Base-by-base conservation (phyloP, 2,888 invertebrate species). In the Diploptera punctata region DNA sequence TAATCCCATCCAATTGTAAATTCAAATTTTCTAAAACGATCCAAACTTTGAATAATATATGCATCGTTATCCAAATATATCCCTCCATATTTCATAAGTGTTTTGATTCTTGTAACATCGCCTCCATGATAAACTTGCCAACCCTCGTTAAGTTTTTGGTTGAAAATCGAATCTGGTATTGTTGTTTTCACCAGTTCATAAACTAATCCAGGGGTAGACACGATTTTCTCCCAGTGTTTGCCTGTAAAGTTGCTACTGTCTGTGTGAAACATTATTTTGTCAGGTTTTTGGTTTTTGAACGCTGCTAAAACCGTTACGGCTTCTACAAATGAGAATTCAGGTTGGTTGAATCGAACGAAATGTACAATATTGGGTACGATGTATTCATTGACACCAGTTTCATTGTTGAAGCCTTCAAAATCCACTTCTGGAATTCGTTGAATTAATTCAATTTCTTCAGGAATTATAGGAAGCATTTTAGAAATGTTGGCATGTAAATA, bases 51-150 rank as follows among this genome's bases (percentile, higher is more conserved):
- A 9, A 83, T 75, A 18, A 83, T 77, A 38, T 80, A 77, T 19
- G 78, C 77, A 73, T 83, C 83, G 24, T 78, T 80, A 72, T 83
- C 83, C 43, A 83, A 75, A 72, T 80, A 82, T 60, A 83, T 81
- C 3, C 83, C 83, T 18, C 83, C 83, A 72, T 78, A 77, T 65
- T 78, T 69, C 76, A 78, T 78, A 16, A 83, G 76, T 10, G 82
- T 76, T 29, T 77, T 74, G 5, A 83, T 77, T 24, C 83, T 75
- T 19, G 81, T 80, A 3, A 83, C 78, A 76, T 83, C 83, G 5
- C 81, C 80, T 5, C 80, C 78, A 72, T 83, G 83, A 70, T 80
- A 82, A 0, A 81, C 31, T 10, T n/a, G n/a, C 31, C 31, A 60
- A 1, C 3, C 77, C 9, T 80, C 80, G 71, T 80, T 80, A n/a